Evolutionary conservation across 30 jellyfish, hydroid and myxozoan genomes (phyloP), one percentile per base, ranked within the genome.

Genomic region (Cassiopea andromeda): DNA sequence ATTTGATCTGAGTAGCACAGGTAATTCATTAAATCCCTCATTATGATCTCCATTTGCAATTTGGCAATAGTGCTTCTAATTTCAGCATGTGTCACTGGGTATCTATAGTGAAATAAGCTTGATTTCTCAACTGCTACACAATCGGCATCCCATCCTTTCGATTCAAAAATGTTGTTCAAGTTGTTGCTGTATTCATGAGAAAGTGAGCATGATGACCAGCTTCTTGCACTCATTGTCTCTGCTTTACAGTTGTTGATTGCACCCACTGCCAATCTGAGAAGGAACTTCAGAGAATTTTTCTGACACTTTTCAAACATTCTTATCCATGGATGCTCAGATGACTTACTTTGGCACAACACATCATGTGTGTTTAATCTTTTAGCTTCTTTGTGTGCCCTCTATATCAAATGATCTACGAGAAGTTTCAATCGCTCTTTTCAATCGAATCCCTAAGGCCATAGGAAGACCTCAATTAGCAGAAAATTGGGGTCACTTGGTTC

Each of bases 171-270:
- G 73, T 64, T 54, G 43, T 73, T 14, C 67, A 85, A 85, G 73
- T 85, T 60, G 66, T 85, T 85, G 82, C 93, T 85, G 50, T 85
- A 89, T 77, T 85, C 89, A 45, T 17, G 73, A 47, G 83, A 66
- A 82, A 85, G 86, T 4, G 93, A 84, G 18, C 92, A 27, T 58
- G 87, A 84, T 70, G 76, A 88, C 87, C 93, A 85, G 89, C 93
- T 85, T 75, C 92, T 64, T 18, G 85, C 92, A 83, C 85, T 66
- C 54, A 70, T 48, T 85, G 89, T 73, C 75, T 74, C 89, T 58
- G 82, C 58, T 73, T 71, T n/a, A 67, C 81, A 75, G 89, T 85
- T 89, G 61, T 75, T 85, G 82, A 46, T 58, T 74, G 38, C 38
- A 27, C 38, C 38, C 38, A 27, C 38, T 27, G 38, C 38, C 38